A percentile compares a stretch with the other conserved stretches of the same genome.
These are phyloP conservation scores for Danio choprae DNA, from an alignment of 2,797 vertebrate genomes.

Conservation along the genomic window DNA sequence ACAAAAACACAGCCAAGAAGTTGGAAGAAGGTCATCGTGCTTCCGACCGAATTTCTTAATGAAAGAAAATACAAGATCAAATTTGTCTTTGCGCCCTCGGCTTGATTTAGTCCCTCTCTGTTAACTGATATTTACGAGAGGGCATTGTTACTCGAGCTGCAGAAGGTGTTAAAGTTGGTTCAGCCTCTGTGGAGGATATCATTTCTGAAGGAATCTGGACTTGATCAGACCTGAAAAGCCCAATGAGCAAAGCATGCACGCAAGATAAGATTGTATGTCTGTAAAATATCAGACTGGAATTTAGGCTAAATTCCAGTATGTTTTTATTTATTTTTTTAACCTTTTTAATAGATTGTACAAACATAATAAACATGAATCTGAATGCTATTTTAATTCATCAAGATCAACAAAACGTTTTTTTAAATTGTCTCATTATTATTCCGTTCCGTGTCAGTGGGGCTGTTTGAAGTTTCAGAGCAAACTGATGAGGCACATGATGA, in stretches of 20 bases:
- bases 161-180: conserved; percentile 24
- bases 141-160: conserved; percentile 8
- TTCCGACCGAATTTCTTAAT: conserved; percentile 26
- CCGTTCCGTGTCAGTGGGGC: not conserved
- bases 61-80: conserved; percentile 16
- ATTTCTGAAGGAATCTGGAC: conserved; percentile 38
- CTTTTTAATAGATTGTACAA: not conserved
- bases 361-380: not conserved
- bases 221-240: conserved; percentile 42
- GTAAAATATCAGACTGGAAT: not conserved
- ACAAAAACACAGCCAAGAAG: conserved; percentile 35
- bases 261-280: not conserved
- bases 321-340: not conserved
- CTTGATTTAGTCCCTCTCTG: conserved; percentile 9
- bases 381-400: not conserved
- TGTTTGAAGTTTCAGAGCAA: conserved; percentile 42
- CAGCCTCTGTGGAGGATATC: conserved; percentile 1
- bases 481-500: conserved; percentile 47
- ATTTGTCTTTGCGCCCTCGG: not conserved
- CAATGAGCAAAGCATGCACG: conserved; percentile 5
- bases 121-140: conserved; percentile 33
- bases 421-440: conserved; percentile 34
- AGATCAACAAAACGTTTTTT: not conserved
- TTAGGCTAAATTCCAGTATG: not conserved
- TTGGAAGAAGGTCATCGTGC: conserved; percentile 10